Evolutionary conservation across 2,797 vertebrate genomes (phyloP).

Genomic region (Sus cebifrons): DNA sequence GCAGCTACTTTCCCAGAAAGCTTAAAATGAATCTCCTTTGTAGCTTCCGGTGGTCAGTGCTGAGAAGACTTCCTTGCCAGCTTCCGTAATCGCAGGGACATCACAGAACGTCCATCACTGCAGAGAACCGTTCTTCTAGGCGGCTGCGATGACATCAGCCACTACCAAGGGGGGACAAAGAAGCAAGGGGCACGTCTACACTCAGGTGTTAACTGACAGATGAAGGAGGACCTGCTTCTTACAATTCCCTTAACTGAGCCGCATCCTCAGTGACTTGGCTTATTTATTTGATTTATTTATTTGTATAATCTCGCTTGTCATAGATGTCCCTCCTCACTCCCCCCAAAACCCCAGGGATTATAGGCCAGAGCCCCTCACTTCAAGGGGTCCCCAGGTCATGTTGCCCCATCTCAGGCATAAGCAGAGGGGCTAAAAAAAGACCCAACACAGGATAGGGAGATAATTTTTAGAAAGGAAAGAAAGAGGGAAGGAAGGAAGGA

Average conservation of each 20-base stretch:
- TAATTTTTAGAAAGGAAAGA: background rate
- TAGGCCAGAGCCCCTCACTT: background rate
- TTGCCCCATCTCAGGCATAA: background rate
- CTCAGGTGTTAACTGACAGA: constrained; percentile 61
- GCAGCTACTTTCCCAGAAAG: constrained; percentile 57
- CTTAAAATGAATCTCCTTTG: constrained; percentile 56
- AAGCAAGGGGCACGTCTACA: constrained; percentile 60
- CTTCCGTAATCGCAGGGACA: constrained; percentile 14
- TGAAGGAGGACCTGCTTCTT: constrained; percentile 26
- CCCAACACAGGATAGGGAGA: background rate
- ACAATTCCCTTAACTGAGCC: constrained; percentile 26
- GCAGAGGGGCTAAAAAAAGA: background rate
- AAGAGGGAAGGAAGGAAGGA: background rate
- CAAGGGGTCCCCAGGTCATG: background rate
- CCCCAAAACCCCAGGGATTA: background rate
- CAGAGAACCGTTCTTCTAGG: constrained; percentile 28
- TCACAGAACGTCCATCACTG: background rate
- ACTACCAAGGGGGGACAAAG: background rate
- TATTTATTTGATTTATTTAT: background rate
- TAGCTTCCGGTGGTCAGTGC: background rate
- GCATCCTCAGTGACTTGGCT: background rate
- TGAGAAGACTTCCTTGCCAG: constrained; percentile 5
- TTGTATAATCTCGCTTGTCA: background rate
- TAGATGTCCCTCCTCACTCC: background rate
- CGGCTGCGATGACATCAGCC: constrained; percentile 3